Base-by-base conservation (phyloP, 2,888 invertebrate species). In the Rhaphigaster nebulosa region DNA sequence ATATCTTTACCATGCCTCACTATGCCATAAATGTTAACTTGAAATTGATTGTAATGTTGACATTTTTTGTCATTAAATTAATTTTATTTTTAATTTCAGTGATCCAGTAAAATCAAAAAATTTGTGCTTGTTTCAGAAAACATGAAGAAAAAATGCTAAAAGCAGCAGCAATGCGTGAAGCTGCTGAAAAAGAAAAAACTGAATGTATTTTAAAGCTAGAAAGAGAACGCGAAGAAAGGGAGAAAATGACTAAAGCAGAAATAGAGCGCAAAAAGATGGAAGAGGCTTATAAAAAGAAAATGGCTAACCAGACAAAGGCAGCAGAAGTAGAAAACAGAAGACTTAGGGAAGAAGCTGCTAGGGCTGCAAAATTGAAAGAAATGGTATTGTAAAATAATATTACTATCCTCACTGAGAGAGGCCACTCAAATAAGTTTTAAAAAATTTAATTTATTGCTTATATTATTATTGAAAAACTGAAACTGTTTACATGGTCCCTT, bases 101-200 rank as follows among this genome's bases (percentile, higher is more conserved):
- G 3, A 29, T 20, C n/a, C 29, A 13, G n/a, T 45, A 52, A 29
- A 29, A 50, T 1, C 26, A n/a, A 29, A 29, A 29, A 20, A 20
- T 23, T 29, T 15, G 23, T 56, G 13, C 0, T 89, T 50, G 13
- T 80, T 90, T 20, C n/a, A 90, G 90, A 84, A 56, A 45, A 90
- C 80, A 80, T 87, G 90, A 84, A 87, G 90, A 90, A 45, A 90
- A 90, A 87, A 84, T 90, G 84, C 50, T 90, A 0, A 90, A 90
- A 45, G 90, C 87, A n/a, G 90, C 90, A 26, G 84, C 80, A 12
- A 56, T 52, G 29, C 80, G 90, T 20, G 87, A 76, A 56, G 90
- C 90, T n/a, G 90, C 87, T 87, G 87, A 90, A 54, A 90, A 87
- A 90, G 90, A 90, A 45, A 90, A 84, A 23, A 65, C 52, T 54